Percentiles rank a stretch among this genome's conserved stretches.
Evolutionary conservation across 2,888 invertebrate species (phyloP).

Genomic region (Trachelus iudaicus): DNA sequence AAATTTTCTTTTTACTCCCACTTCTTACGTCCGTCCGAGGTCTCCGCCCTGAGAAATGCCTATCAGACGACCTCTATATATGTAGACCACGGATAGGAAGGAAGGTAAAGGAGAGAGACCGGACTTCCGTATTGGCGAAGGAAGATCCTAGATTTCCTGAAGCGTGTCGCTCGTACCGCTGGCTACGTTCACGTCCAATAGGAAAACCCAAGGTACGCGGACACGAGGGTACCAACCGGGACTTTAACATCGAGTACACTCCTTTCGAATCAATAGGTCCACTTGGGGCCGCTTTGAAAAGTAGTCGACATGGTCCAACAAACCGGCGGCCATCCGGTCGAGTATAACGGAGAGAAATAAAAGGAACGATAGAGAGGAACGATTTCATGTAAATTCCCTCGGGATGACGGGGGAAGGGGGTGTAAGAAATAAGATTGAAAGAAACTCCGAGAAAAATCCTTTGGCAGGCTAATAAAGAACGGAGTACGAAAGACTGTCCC

Average conservation of each 20-base stretch:
- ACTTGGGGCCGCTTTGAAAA: conserved; percentile 43
- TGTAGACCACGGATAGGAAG: neutral
- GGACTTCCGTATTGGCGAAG: conserved; percentile 16
- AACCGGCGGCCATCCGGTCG: conserved; percentile 20
- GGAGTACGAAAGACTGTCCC: neutral
- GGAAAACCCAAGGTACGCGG: conserved; percentile 33
- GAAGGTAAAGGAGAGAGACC: neutral
- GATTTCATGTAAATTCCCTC: neutral
- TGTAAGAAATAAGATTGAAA: neutral
- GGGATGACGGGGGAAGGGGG: neutral
- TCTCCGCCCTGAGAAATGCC: neutral
- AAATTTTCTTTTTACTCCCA: neutral
- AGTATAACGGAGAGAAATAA: neutral
- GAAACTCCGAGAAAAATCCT: neutral
- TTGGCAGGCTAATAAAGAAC: neutral
- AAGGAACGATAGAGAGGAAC: neutral
- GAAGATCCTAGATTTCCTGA: conserved; percentile 50
- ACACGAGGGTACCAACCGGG: conserved; percentile 52
- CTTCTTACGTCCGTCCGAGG: neutral
- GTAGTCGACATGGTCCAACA: conserved; percentile 50
- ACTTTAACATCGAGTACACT: conserved; percentile 57
- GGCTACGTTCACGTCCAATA: conserved; percentile 53
- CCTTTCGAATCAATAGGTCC: conserved; percentile 57
- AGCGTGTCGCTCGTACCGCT: conserved; percentile 42
- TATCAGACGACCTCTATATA: neutral